These are phyloP conservation scores for Clarias gariepinus DNA, from an alignment of 2,113 vertebrate species.

Conservation along the genomic window DNA sequence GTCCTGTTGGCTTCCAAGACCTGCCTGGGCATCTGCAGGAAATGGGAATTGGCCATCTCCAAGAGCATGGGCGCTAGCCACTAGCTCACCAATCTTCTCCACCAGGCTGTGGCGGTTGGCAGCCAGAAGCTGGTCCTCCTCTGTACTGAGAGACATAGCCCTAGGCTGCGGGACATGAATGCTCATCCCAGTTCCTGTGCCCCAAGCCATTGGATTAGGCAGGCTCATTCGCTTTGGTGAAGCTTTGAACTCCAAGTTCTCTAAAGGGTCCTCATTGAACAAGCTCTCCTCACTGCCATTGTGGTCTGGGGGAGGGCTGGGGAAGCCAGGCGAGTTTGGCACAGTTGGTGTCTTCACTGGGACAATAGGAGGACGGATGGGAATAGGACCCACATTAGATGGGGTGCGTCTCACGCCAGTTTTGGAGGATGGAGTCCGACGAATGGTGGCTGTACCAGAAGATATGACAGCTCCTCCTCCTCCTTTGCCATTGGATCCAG, in stretches of 20 bases:
- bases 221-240: slow-evolving; percentile 92
- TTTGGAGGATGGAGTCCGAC: slow-evolving; percentile 93
- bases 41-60: slow-evolving; percentile 94
- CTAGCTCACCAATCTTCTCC: slow-evolving; percentile 97
- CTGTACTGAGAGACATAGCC: slow-evolving; percentile 61
- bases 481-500: slow-evolving; percentile 61
- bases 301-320: slow-evolving; percentile 67
- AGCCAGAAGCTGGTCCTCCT: slow-evolving; percentile 85
- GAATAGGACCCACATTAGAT: slow-evolving; percentile 90
- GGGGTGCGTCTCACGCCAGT: slow-evolving; percentile 88
- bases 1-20: slow-evolving; percentile 12
- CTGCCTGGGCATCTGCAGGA: slow-evolving; percentile 58
- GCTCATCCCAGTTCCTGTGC: slow-evolving; percentile 64
- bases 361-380: slow-evolving; percentile 91
- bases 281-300: slow-evolving; percentile 87
- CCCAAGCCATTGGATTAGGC: slow-evolving; percentile 83
- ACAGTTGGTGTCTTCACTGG: slow-evolving; percentile 92
- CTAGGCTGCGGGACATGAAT: slow-evolving; percentile 66
- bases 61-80: slow-evolving; percentile 88
- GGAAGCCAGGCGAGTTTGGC: slow-evolving; percentile 81
- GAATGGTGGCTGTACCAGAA: slow-evolving; percentile 93
- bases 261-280: slow-evolving; percentile 72
- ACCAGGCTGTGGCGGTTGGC: slow-evolving; percentile 96
- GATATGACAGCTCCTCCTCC: slow-evolving; percentile 68
- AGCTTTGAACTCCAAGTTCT: slow-evolving; percentile 79